These are phyloP conservation scores for Astyanax mexicanus DNA, from an alignment of 2,797 vertebrate species.

Conservation along the genomic window DNA sequence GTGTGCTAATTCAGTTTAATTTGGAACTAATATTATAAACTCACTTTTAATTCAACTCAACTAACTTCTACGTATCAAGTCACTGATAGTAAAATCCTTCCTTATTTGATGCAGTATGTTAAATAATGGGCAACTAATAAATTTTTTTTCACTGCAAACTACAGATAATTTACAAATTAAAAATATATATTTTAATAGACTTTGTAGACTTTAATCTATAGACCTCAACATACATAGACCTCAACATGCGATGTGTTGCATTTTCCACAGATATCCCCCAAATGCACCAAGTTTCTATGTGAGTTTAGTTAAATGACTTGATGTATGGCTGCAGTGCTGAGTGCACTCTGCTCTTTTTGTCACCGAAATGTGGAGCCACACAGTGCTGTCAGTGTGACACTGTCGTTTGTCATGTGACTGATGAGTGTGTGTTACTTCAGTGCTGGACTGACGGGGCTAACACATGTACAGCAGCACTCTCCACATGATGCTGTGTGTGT, in stretches of 20 bases:
- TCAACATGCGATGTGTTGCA: slow-evolving; percentile 14
- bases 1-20: slow-evolving; percentile 20
- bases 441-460: slow-evolving; percentile 63
- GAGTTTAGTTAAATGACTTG: slow-evolving; percentile 14
- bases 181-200: no score
- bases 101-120: no score
- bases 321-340: slow-evolving; percentile 6
- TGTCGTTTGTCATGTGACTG: slow-evolving; percentile 75
- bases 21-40: slow-evolving; percentile 14
- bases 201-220: no score
- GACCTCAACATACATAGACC: no score
- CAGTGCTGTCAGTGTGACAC: slow-evolving; percentile 45
- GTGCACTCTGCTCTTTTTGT: slow-evolving; percentile 47
- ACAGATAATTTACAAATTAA: no score
- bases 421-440: slow-evolving; percentile 70
- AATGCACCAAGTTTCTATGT: no score
- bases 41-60: no score
- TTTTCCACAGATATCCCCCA: neutral
- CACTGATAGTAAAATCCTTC: no score
- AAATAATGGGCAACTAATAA: no score
- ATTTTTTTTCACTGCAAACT: no score
- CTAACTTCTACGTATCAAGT: no score
- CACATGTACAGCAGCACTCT: slow-evolving; percentile 67
- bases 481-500: slow-evolving; percentile 55
- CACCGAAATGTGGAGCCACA: slow-evolving; percentile 49